Evolutionary conservation across 2,797 vertebrate genomes (phyloP).

Genomic region (Botia kubotai): DNA sequence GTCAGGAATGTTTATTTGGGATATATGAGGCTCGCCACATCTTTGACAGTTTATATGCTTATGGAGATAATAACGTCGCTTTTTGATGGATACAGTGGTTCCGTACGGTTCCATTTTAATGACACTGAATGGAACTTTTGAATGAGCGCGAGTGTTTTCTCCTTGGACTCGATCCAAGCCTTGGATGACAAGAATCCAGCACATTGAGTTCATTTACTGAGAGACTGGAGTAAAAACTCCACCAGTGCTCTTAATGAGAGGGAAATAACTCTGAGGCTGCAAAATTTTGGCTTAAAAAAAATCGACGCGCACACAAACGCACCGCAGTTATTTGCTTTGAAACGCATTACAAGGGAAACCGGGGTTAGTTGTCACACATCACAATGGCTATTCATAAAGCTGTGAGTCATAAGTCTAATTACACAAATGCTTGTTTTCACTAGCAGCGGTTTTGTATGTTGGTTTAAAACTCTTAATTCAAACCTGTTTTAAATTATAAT

Average conservation of each 20-base stretch:
- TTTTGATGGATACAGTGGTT: constrained; percentile 52
- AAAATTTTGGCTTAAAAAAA: constrained; percentile 28
- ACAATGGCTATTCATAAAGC: neutral
- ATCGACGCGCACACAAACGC: neutral
- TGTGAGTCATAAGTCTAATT: neutral
- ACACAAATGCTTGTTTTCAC: neutral
- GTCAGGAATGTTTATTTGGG: constrained; percentile 61
- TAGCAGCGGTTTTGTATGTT: neutral
- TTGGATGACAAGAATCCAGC: constrained; percentile 43
- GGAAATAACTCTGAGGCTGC: constrained; percentile 45
- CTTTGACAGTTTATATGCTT: constrained; percentile 63
- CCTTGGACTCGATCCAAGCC: constrained; percentile 34
- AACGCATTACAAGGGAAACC: neutral
- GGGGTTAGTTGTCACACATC: constrained; percentile 1
- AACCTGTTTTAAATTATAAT: neutral
- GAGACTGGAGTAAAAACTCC: constrained; percentile 49
- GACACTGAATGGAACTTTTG: constrained; percentile 48
- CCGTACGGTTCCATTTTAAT: constrained; percentile 53
- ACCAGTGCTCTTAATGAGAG: constrained; percentile 51
- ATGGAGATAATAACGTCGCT: constrained; percentile 51
- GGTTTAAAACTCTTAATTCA: neutral
- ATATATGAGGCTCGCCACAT: constrained; percentile 62
- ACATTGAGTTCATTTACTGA: constrained; percentile 58
- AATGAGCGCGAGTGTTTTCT: constrained; percentile 32
- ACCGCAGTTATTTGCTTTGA: neutral